A percentile compares a stretch with the other conserved stretches of the same genome.
Conservation (phyloP, 2,797 vertebrate species). For the Notolabrus celidotus region DNA sequence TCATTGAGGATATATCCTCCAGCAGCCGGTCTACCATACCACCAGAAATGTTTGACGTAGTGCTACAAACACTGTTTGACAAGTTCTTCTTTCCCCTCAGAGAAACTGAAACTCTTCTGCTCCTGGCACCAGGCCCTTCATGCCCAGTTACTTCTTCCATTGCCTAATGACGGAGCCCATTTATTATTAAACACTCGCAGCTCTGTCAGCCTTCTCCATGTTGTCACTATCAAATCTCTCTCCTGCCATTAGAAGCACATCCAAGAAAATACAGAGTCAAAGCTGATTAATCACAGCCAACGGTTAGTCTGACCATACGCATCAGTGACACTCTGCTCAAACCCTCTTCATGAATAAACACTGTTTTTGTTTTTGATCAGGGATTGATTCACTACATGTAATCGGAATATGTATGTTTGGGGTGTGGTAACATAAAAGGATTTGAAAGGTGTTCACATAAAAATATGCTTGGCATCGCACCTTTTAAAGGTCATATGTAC, state of each 20-base stretch:
- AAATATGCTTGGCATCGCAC: too few species aligned
- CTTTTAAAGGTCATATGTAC: too few species aligned
- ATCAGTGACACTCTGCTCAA: too few species aligned
- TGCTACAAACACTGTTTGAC: constrained; percentile 7
- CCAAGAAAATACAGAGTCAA: not conserved
- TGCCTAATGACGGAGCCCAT: constrained; percentile 6
- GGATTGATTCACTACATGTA: too few species aligned
- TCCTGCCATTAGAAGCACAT: not conserved
- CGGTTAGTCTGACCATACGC: not conserved
- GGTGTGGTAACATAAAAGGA: too few species aligned
- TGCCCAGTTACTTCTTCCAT: constrained; percentile 18
- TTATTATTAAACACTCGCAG: constrained; percentile 3
- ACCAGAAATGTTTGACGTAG: too few species aligned
- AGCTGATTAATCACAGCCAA: not conserved
- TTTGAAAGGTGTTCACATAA: too few species aligned
- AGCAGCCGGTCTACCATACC: too few species aligned
- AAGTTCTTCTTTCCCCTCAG: constrained; percentile 4
- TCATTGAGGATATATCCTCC: too few species aligned
- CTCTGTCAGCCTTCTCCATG: not conserved
- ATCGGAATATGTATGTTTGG: too few species aligned
- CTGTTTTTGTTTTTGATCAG: too few species aligned
- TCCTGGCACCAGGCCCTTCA: constrained; percentile 11
- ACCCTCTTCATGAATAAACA: too few species aligned
- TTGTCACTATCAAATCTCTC: constrained; percentile 6
- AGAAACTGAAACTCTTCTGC: constrained; percentile 8